Conservation (phyloP, 2,888 invertebrate genomes). For the Scrobipalpa costella region DNA sequence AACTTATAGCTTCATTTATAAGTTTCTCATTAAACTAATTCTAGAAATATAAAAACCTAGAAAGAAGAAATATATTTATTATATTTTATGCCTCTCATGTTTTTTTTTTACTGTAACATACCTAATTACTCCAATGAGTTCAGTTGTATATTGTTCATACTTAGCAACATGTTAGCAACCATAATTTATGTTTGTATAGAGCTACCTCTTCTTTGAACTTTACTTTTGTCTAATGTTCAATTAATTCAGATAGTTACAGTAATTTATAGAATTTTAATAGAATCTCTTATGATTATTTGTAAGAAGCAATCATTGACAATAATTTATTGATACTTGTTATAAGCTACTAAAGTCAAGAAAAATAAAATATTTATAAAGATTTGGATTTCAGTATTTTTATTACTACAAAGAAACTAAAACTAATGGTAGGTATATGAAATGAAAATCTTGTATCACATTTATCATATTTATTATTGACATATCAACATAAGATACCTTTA, state of each 20-base stretch:
- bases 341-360: constrained; percentile 17
- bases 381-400: not conserved
- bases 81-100: not conserved
- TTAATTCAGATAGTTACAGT: constrained; percentile 27
- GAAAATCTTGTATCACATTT: constrained; percentile 50
- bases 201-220: constrained; percentile 34
- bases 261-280: not conserved
- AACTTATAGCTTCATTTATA: too few species aligned
- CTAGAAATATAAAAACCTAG: too few species aligned
- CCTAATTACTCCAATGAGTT: not conserved
- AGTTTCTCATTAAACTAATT: too few species aligned
- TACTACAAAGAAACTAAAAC: too few species aligned
- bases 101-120: not conserved
- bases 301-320: constrained; percentile 48
- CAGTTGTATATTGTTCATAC: constrained; percentile 28
- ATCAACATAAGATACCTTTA: constrained; percentile 74
- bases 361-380: not conserved
- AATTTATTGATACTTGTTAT: constrained; percentile 43
- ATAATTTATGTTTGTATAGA: constrained; percentile 3
- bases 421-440: constrained; percentile 29
- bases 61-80: too few species aligned
- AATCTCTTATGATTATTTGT: not conserved
- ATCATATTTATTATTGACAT: constrained; percentile 72
- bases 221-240: constrained; percentile 32
- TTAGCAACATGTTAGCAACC: constrained; percentile 31